phyloP scores from a whole-genome alignment of 2,113 vertebrate species.

The Clarias magur region DNA sequence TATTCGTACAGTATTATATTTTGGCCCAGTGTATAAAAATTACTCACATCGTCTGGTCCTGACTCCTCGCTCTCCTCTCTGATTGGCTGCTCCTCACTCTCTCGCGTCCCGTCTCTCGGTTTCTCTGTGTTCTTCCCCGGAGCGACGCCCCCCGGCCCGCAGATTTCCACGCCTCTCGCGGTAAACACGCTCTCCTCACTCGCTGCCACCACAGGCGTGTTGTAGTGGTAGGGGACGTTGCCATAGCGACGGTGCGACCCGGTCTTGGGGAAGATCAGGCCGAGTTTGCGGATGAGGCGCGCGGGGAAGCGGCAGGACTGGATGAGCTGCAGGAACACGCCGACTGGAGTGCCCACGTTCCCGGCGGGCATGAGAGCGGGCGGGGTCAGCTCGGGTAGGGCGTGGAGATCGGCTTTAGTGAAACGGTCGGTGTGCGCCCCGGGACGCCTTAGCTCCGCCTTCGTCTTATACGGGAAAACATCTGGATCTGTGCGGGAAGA shows the following conservation, averaged over 20 bases:
- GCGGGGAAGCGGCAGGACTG: conserved; percentile 88
- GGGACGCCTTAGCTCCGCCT: conserved; percentile 69
- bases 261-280: conserved; percentile 85
- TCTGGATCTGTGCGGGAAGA: conserved; percentile 63
- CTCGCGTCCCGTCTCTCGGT: conserved; percentile 18
- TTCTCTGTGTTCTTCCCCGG: neutral
- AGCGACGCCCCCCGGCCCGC: conserved; percentile 59
- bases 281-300: conserved; percentile 82
- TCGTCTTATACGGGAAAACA: conserved; percentile 72
- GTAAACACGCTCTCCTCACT: conserved; percentile 82
- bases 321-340: conserved; percentile 89
- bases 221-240: conserved; percentile 84
- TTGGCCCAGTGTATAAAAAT: neutral
- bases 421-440: conserved; percentile 66
- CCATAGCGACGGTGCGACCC: conserved; percentile 85
- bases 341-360: conserved; percentile 89
- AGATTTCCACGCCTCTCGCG: conserved; percentile 83
- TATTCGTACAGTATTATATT: no score
- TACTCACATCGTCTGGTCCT: conserved; percentile 83
- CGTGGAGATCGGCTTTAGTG: conserved; percentile 74
- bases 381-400: conserved; percentile 86
- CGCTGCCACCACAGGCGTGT: conserved; percentile 59
- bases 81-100: conserved; percentile 34
- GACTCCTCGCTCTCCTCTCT: conserved; percentile 52
- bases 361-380: conserved; percentile 87